phyloP scores from a whole-genome alignment of 2,797 vertebrate genomes.

The Aeoliscus strigatus region DNA sequence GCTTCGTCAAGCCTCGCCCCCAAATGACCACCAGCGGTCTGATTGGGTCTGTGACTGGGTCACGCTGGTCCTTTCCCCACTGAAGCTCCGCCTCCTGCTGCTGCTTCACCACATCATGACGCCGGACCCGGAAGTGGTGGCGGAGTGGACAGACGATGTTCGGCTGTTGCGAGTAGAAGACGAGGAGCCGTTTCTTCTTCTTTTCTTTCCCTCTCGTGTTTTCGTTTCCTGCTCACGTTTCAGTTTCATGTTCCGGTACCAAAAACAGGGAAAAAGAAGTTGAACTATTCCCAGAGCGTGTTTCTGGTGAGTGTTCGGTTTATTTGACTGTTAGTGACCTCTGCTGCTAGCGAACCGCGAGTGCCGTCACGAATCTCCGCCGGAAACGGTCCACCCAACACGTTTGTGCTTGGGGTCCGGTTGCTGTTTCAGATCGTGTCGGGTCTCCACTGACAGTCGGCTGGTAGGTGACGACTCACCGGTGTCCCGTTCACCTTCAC shows the following conservation, averaged over 20 bases:
- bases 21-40: rapidly evolving
- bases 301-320: slow-evolving; percentile 16
- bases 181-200: not conserved
- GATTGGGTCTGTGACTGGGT: no score
- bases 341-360: slow-evolving; percentile 4
- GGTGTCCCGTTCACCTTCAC: no score
- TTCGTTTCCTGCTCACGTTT: no score
- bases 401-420: rapidly evolving
- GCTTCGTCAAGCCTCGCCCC: slow-evolving; percentile 9
- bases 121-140: slow-evolving; percentile 15
- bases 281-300: not conserved
- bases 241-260: not conserved
- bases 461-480: no score
- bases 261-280: not conserved
- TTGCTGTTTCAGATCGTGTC: no score
- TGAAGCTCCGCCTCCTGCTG: not conserved
- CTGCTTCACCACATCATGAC: slow-evolving; percentile 14
- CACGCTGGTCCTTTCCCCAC: no score
- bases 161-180: not conserved
- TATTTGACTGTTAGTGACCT: slow-evolving; percentile 25
- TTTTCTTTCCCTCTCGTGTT: not conserved
- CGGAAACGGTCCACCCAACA: not conserved
- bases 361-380: no score
- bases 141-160: not conserved
- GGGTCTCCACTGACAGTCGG: no score